Evolutionary conservation across 2,113 vertebrate species (phyloP).

Genomic region (Hippocampus abdominalis): DNA sequence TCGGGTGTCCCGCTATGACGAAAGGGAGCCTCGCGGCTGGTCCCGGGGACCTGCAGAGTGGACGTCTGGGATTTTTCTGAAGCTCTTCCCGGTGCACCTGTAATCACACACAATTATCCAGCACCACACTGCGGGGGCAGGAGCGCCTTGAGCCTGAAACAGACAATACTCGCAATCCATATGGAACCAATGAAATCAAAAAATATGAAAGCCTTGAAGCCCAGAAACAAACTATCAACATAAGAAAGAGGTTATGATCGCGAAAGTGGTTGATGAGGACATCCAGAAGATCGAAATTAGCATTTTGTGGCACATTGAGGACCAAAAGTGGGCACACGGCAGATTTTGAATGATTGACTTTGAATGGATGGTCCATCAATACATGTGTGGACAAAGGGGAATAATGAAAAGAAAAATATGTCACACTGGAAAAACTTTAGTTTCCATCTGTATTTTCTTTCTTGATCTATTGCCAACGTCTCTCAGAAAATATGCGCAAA

Average conservation of each 20-base stretch:
- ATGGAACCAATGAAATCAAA: not conserved
- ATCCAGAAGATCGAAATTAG: not conserved
- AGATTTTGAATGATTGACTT: not conserved
- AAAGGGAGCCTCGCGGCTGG: conserved; percentile 26
- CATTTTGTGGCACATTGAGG: too few species aligned
- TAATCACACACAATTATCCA: conserved; percentile 54
- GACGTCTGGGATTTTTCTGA: conserved; percentile 29
- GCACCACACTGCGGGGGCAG: conserved; percentile 30
- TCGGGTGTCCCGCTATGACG: conserved; percentile 26
- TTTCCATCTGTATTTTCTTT: not conserved
- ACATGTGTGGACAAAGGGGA: not conserved
- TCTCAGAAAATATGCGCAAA: not conserved
- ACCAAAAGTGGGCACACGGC: too few species aligned
- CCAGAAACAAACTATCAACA: not conserved
- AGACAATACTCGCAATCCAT: conserved; percentile 1
- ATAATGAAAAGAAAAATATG: not conserved
- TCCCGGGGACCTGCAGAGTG: conserved; percentile 22
- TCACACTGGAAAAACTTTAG: not conserved
- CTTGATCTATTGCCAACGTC: not conserved
- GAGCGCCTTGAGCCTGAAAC: conserved; percentile 15
- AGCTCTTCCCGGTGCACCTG: conserved; percentile 49
- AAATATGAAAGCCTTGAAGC: not conserved
- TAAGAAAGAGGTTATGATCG: not conserved
- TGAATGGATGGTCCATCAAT: not conserved
- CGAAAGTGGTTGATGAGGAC: not conserved